A percentile compares a stretch with the other conserved stretches of the same genome.
phyloP scores from a whole-genome alignment of 2,797 vertebrate genomes.

The Oceanodroma leucorhoa region DNA sequence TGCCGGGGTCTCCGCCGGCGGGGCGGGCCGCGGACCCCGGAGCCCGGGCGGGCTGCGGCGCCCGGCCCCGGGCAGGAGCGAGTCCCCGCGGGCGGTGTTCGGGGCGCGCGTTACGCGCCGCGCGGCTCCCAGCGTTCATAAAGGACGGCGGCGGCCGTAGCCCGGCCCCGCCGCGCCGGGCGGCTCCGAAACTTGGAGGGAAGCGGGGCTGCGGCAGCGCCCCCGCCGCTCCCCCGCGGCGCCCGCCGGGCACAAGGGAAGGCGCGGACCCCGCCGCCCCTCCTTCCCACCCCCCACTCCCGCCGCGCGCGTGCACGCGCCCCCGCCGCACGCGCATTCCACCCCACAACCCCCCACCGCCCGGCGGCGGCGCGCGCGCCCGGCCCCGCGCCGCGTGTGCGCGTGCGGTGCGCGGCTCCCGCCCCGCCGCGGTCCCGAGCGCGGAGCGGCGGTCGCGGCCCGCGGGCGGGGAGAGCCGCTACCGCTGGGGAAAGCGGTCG shows the following conservation, averaged over 20 bases:
- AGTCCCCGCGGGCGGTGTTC: background rate
- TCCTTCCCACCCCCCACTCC: background rate
- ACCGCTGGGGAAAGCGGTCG: background rate
- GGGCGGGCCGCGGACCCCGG: background rate
- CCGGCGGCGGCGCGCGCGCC: background rate
- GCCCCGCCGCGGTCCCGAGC: background rate
- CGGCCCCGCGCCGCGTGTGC: background rate
- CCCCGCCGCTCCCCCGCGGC: background rate
- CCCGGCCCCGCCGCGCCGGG: background rate
- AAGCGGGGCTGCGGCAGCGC: background rate
- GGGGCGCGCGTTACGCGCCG: background rate
- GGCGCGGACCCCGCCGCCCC: background rate
- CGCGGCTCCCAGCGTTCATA: background rate
- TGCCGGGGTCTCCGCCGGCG: background rate
- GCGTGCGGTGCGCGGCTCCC: background rate
- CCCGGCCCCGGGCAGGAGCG: background rate
- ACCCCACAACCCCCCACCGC: background rate
- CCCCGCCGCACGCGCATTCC: background rate
- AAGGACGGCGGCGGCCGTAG: background rate
- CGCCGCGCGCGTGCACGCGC: background rate
- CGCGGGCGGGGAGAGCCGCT: background rate
- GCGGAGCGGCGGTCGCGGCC: background rate
- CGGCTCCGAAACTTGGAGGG: background rate
- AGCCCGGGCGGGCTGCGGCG: background rate
- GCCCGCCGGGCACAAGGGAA: background rate